Base-by-base conservation (phyloP, 2,888 invertebrate genomes). In the Coecobrya sp. region DNA sequence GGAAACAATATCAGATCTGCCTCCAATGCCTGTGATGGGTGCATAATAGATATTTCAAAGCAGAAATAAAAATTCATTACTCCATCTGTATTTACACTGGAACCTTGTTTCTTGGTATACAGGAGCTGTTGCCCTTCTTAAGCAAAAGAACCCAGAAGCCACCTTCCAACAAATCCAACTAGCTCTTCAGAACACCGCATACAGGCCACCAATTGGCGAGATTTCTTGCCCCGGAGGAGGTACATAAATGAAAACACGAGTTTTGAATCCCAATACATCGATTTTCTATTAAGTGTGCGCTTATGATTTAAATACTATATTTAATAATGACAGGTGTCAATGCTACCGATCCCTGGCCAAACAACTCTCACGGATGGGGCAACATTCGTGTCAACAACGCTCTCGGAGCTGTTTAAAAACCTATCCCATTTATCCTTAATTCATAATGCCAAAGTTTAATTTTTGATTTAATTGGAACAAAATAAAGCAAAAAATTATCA, bases 301-400 rank as follows among this genome's bases (percentile, higher is more conserved):
- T n/a, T n/a, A 27, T 27, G 1, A 25, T 65, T 62, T 36, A 82
- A 27, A n/a, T 0, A 36, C 36, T 2, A 59, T 25, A n/a, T 52
- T 49, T 86, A 49, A 27, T 25, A n/a, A 68, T 49, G 36, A 22
- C 13, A 73, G 86, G 85, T 62, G 93, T 90, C 49, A 92, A 93
- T 49, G 30, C 13, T 4, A 92, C 90, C n/a, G 0, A 92, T 65
- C 92, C 92, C 52, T 92, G 92, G 92, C 92, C 92, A 30, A 92
- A 92, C 73, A 92, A 92, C 70, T 84, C 86, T n/a, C 89, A 85
- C 27, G 86, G 81, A 27, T 89, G 65, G 70, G 92, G 92, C 19
- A 88, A 85, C 7, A 62, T 92, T 49, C 49, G 76, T 13, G 89
- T 79, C 30, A 36, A 49, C 52, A 42, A 7, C 19, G 92, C 92